These are phyloP conservation scores for Sminthurides aquaticus DNA, from an alignment of 2,888 invertebrate genomes.

Conservation along the genomic window DNA sequence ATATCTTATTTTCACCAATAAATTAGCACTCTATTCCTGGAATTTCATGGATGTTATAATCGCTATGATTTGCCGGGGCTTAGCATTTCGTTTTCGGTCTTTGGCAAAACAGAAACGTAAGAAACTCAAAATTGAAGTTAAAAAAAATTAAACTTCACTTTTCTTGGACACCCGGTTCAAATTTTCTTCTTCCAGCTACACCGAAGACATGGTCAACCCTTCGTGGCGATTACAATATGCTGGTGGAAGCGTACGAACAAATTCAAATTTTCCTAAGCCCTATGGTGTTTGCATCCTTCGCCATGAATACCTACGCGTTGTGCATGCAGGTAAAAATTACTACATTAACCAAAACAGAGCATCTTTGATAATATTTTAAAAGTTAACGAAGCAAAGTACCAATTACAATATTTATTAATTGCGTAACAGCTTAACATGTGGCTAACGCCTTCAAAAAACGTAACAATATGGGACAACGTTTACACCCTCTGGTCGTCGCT, in stretches of 20 bases:
- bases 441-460: conserved; percentile 12
- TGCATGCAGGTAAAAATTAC: conserved; percentile 9
- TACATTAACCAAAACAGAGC: too few species aligned
- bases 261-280: not conserved
- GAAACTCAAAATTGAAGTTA: too few species aligned
- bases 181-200: not conserved
- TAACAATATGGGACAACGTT: not conserved
- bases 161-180: too few species aligned
- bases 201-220: not conserved
- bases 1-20: conserved; percentile 13
- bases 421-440: conserved; percentile 6
- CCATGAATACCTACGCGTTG: conserved; percentile 5
- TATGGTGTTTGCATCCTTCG: not conserved
- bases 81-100: not conserved
- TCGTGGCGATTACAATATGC: not conserved
- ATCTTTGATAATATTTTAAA: too few species aligned
- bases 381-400: too few species aligned
- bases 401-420: not conserved
- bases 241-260: conserved; percentile 1
- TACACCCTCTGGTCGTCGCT: conserved; percentile 10
- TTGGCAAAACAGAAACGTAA: too few species aligned
- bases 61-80: not conserved
- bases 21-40: conserved; percentile 18
- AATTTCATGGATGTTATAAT: conserved; percentile 21
- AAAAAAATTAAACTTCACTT: too few species aligned